phyloP scores from a whole-genome alignment of 2,113 vertebrate genomes.

The Macquaria ambigua region DNA sequence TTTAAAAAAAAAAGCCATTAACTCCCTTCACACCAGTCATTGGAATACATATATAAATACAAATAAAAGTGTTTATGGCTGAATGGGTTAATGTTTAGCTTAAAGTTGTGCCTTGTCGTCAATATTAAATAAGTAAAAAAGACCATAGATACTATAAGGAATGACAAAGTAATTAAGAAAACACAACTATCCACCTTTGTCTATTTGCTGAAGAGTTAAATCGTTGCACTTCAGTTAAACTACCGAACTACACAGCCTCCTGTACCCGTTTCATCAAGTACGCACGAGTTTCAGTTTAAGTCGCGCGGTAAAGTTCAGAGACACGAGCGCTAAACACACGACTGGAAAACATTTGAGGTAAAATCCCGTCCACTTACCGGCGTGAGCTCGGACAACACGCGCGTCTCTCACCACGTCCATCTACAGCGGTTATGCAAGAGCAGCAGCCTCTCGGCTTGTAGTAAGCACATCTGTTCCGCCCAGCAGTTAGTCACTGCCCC shows the following conservation, averaged over 20 bases:
- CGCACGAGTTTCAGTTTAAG: too few species aligned
- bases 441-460: neutral
- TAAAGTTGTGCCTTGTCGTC: too few species aligned
- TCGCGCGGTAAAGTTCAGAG: neutral
- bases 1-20: neutral
- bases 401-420: neutral
- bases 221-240: neutral
- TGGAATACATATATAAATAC: too few species aligned
- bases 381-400: neutral
- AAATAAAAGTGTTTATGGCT: neutral
- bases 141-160: too few species aligned
- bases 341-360: neutral
- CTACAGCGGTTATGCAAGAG: neutral
- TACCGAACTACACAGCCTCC: neutral
- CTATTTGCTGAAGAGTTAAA: neutral
- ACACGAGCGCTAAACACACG: neutral
- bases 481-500: neutral
- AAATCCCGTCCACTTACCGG: constrained; percentile 9
- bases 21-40: neutral
- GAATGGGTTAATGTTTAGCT: too few species aligned
- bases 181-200: neutral
- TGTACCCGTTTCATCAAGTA: too few species aligned
- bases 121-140: too few species aligned
- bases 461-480: neutral
- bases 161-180: neutral